Evolutionary conservation across 2,888 invertebrate species (phyloP), one percentile per base, ranked within the genome.

Genomic region (Erebia aethiops): DNA sequence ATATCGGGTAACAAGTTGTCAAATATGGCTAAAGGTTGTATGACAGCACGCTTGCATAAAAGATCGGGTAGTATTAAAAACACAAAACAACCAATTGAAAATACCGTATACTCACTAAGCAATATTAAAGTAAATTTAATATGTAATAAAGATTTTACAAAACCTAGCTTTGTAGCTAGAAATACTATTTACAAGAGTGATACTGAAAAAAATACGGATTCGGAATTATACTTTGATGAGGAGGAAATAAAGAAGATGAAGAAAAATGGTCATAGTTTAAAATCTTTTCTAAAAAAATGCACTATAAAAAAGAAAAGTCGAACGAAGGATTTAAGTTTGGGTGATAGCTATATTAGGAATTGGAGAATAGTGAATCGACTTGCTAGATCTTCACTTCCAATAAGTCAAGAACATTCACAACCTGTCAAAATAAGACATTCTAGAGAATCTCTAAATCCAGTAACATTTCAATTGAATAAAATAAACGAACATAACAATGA

Each of bases 91-190:
- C 11, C 46, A 9, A n/a, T 62, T 21, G 58, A 41, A 3, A 70
- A 70, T 63, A 82, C 81, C 43, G 77, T 85, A 0, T 89, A 89
- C 74, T 82, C 89, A 5, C 78, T 89, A 0, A 89, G 88, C 70
- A 87, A 88, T 74, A 84, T 89, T 9, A 87, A 85, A 76, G 87
- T 90, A 5, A 89, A 89, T 71, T 87, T 89, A 10, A 86, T 90
- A 71, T 89, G 88, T 74, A 81, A 82, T 13, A 79, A 84, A 16
- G 79, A 82, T 51, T 43, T 71, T 8, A 54, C 76, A 4, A 49
- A 64, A 13, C 21, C 62, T 7, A 1, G 46, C 2, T 70, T 69
- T 54, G 61, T 61, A 9, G 49, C 72, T 5, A 67, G 69, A 18
- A 67, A 60, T 26, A 52, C 49, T 11, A 41, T 56, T 46, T 51